Evolutionary conservation across 2,113 vertebrate species (phyloP), one percentile per base, ranked within the genome.

Genomic region (Dendropsophus ebraccatus): DNA sequence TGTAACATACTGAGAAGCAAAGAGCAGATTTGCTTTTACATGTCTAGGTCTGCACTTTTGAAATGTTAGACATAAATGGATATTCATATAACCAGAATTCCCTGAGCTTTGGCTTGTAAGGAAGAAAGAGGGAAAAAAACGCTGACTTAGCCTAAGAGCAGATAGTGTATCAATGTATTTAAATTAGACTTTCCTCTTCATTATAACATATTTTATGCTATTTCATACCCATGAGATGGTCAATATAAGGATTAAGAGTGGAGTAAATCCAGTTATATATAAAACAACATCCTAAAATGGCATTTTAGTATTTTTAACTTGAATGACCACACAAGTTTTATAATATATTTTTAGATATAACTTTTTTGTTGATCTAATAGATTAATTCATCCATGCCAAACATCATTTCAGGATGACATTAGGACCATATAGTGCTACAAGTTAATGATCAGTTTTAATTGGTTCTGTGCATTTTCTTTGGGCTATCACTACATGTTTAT

Each of bases 51-150:
- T 81, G n/a, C 79, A 81, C 25, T 67, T 81, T 81, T 58, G 62
- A 81, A 81, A 81, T 81, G 58, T 81, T 81, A 81, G 58, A 81
- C 58, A 65, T 81, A 45, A 81, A 81, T 81, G 79, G 58, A 81
- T 81, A 81, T 81, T 81, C 79, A 81, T 81, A 67, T 65, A 47
- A 67, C 16, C 17, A 41, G 79, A 65, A 81, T 65, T 81, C 58
- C 79, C 79, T 81, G 79, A 81, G 79, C 79, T 81, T 65, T 81
- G 41, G 41, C 13, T 47, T 81, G 47, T 17, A 81, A 81, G 79
- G n/a, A n/a, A n/a, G n/a, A n/a, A n/a, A n/a, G n/a, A n/a, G n/a
- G n/a, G n/a, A 67, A 78, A 81, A 81, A 81, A 79, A n/a, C 67
- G 79, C 79, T 65, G 60, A 81, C 79, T 65, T 58, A 37, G 79